These are phyloP conservation scores for Isotomurus palustris DNA, from an alignment of 2,888 invertebrate species.

Conservation along the genomic window DNA sequence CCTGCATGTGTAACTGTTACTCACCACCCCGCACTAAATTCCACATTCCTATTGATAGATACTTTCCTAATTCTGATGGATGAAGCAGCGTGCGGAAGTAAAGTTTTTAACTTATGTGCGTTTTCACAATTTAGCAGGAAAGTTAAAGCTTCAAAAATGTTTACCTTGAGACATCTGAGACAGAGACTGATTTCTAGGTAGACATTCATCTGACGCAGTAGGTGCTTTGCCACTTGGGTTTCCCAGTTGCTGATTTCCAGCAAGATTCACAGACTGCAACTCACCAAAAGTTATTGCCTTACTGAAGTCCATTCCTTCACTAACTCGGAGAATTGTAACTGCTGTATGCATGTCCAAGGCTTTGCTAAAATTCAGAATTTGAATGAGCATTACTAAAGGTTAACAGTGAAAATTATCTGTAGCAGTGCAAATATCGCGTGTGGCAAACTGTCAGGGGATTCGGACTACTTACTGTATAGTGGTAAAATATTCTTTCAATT, in stretches of 20 bases:
- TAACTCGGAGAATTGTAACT: constrained; percentile 79
- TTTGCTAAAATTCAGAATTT: constrained; percentile 56
- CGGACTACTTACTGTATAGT: constrained; percentile 53
- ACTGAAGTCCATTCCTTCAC: constrained; percentile 76
- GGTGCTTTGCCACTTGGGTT: constrained; percentile 29
- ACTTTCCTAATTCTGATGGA: constrained; percentile 43
- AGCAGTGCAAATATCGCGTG: not conserved
- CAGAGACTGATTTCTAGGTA: constrained; percentile 44
- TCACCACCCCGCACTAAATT: constrained; percentile 45
- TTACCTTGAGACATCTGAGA: constrained; percentile 46
- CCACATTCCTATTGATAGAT: constrained; percentile 46
- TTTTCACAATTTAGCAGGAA: not conserved
- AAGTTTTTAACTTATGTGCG: not conserved
- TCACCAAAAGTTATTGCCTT: constrained; percentile 50
- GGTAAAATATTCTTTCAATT: constrained; percentile 56
- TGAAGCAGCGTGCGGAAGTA: constrained; percentile 11
- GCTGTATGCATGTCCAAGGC: constrained; percentile 89
- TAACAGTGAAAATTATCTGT: not conserved
- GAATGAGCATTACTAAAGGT: not conserved
- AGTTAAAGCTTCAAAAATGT: too few relatives aligned
- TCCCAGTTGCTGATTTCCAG: constrained; percentile 22
- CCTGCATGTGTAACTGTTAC: not conserved
- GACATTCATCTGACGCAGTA: constrained; percentile 36
- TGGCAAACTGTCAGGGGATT: not conserved
- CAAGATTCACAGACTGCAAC: constrained; percentile 16